Percentiles rank a stretch among this genome's conserved stretches.
Evolutionary conservation across 2,113 vertebrate genomes (phyloP).

Genomic region (Mystacornis crossleyi): DNA sequence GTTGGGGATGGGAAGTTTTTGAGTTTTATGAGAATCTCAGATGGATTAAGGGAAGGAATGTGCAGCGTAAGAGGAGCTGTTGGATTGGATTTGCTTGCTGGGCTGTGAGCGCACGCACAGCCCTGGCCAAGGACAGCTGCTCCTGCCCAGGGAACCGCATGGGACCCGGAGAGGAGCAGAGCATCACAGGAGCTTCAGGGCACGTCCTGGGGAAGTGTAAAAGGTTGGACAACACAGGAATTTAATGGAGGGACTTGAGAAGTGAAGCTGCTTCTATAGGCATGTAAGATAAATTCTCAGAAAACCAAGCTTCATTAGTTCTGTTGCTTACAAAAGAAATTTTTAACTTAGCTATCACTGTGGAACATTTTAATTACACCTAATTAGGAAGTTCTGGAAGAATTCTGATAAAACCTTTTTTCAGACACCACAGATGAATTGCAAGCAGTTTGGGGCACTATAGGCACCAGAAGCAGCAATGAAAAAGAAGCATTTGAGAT

Average conservation of each 20-base stretch:
- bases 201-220: background rate
- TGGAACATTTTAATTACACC: background rate
- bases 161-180: background rate
- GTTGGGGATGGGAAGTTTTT: background rate
- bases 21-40: background rate
- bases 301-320: background rate
- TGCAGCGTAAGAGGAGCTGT: background rate
- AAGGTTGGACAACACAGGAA: background rate
- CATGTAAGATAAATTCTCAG: background rate
- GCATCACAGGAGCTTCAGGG: background rate
- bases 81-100: background rate
- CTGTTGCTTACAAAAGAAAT: background rate
- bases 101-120: background rate
- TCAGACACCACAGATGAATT: background rate
- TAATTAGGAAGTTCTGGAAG: background rate
- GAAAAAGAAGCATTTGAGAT: background rate
- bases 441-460: background rate
- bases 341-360: background rate
- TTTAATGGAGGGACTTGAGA: background rate
- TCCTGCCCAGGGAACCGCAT: background rate
- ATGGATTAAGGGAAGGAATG: background rate
- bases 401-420: background rate
- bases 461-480: background rate
- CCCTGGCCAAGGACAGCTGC: background rate
- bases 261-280: background rate